These are phyloP conservation scores for Choloepus didactylus DNA, from an alignment of 2,797 vertebrate genomes.

Conservation along the genomic window DNA sequence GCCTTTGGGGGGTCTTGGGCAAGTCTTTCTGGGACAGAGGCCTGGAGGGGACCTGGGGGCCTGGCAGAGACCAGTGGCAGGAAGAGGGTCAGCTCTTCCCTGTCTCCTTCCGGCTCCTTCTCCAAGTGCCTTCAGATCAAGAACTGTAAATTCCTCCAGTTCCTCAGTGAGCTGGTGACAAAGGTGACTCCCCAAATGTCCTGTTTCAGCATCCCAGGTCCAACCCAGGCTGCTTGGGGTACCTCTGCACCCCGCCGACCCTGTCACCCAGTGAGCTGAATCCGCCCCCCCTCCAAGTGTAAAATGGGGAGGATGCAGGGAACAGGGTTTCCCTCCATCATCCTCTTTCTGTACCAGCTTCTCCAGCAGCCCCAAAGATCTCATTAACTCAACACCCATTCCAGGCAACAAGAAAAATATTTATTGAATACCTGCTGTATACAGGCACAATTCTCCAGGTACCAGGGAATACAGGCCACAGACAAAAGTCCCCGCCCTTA, in stretches of 20 bases:
- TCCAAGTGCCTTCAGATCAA: constrained; percentile 54
- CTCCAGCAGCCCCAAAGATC: background rate
- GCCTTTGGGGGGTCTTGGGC: background rate
- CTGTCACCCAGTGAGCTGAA: background rate
- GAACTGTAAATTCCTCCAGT: background rate
- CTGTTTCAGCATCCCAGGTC: background rate
- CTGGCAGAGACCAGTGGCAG: background rate
- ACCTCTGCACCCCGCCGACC: background rate
- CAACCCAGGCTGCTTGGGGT: background rate
- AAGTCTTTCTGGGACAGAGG: background rate
- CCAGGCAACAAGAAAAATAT: background rate
- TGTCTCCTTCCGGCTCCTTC: background rate
- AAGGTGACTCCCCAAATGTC: too few species aligned
- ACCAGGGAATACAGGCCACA: background rate
- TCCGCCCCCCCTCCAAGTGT: background rate
- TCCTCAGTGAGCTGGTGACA: background rate
- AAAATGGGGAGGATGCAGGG: too few species aligned
- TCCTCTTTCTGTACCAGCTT: background rate
- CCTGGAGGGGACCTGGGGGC: background rate
- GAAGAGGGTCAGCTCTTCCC: background rate
- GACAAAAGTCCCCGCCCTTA: background rate
- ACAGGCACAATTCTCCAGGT: background rate
- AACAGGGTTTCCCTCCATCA: background rate
- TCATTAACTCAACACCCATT: background rate
- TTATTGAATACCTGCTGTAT: background rate